Evolutionary conservation across 2,113 vertebrate genomes (phyloP), one percentile per base, ranked within the genome.

Genomic region (Toxotes jaculatrix): DNA sequence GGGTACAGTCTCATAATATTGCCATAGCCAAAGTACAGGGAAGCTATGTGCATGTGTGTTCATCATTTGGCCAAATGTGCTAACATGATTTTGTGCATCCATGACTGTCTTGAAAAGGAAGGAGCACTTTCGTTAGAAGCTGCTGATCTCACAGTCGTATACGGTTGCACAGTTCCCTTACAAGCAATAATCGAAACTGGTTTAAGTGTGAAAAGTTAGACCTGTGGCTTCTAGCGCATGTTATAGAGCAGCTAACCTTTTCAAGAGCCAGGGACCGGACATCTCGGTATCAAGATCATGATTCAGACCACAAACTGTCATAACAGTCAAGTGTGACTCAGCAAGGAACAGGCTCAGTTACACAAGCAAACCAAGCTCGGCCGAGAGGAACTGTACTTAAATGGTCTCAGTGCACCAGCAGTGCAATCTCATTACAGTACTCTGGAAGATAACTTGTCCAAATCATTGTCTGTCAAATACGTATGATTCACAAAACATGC

Each of bases 241-340:
- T 45, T 43, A 16, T 1, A 40, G 40, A 75, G 66, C 2, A 34
- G 47, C 31, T 34, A 45, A 70, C 78, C 57, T 73, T 80, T 84
- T 66, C 14, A 69, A 68, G 40, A 76, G 74, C 36, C 4, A 36
- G 23, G 4, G 36, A 70, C 21, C 0, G 14, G 74, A 82, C 49
- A 56, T 47, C 21, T 74, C 56, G 69, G 53, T 4, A 7, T 10
- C 4, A 34, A 21, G 62, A 57, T 40, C 38, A 34, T 75, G 79
- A 85, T 59, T 82, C 78, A 73, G 75, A 75, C 67, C 23, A 69
- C 75, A 71, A 87, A 83, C 72, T 88, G 88, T 90, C 79, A 83
- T 47, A 80, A 84, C 73, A 79, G 73, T 75, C 12, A 71, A 67
- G 78, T 88, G 77, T 90, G 85, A 90, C 76, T 87, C 77, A 80